phyloP scores from a whole-genome alignment of 2,888 invertebrate species.

The Apantesis nais region DNA sequence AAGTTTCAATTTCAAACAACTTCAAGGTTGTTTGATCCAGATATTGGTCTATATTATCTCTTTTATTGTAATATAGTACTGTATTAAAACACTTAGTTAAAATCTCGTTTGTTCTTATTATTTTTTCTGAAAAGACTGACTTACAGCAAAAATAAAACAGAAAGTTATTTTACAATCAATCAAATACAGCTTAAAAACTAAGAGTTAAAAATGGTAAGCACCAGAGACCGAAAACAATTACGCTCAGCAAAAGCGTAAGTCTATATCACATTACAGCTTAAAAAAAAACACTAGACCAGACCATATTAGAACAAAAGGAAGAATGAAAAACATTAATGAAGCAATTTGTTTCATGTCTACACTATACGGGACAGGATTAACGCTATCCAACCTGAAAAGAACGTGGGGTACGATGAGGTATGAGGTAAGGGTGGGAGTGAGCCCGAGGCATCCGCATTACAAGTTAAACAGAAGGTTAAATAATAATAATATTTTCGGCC shows the following conservation, averaged over 20 bases:
- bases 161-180: background rate
- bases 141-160: background rate
- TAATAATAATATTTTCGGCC: background rate
- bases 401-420: slow-evolving; percentile 22
- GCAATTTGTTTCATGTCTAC: slow-evolving; percentile 53
- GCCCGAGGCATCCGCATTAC: background rate
- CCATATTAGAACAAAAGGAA: slow-evolving; percentile 30
- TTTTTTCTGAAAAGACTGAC: background rate
- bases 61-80: background rate
- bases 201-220: background rate
- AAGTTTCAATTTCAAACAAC: no score
- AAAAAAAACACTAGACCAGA: slow-evolving; percentile 24
- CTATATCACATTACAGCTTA: slow-evolving; percentile 19
- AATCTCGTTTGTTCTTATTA: background rate
- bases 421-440: slow-evolving; percentile 8
- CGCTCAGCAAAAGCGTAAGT: slow-evolving; percentile 4
- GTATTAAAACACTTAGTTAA: background rate
- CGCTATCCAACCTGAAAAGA: slow-evolving; percentile 48
- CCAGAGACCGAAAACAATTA: background rate
- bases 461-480: slow-evolving; percentile 13
- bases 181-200: background rate
- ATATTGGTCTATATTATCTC: no score
- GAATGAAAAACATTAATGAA: slow-evolving; percentile 53
- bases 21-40: no score
- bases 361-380: slow-evolving; percentile 50